Base-by-base conservation (phyloP, 2,113 vertebrate genomes). In the Rhodinocichla rosea region DNA sequence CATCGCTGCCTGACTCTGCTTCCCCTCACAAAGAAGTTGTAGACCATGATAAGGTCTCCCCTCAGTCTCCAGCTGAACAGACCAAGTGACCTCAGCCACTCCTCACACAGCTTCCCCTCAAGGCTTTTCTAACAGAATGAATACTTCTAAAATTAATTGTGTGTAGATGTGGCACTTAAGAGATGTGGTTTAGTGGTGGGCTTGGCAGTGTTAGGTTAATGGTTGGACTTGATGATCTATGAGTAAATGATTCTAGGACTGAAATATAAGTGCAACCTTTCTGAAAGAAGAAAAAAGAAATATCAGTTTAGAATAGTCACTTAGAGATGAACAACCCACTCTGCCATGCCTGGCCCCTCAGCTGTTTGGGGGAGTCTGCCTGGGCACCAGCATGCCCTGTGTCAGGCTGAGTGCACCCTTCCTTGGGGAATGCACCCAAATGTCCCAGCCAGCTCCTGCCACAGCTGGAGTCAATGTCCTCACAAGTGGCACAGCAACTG, bases 311-410 rank as follows among this genome's bases (percentile, higher is more conserved):
- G 33, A 32, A 52, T 68, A 24, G 14, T 55, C 71, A 67, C 27
- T 47, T 50, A 13, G 19, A 69, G 22, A 68, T 56, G 13, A 30
- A 1, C 0, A 14, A 45, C 11, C 20, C 8, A 2, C 33, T 79
- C 39, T 60, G n/a, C 42, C 28, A 7, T 57, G 15, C 40, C 27
- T 3, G 1, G 6, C 9, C n/a, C 10, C 22, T 70, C 60, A 2
- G 4, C 4, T 49, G 27, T 35, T 71, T 53, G 63, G 44, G 15
- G 9, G 33, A 71, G 22, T 55, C 75, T 75, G 27, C n/a, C n/a
- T 9, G 14, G 47, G 24, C 32, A 53, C 11, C 9, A 4, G 1
- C 9, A 20, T 1, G 0, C 10, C 17, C 42, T 2, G 1, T 14
- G 7, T 47, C 45, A 47, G 35, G 49, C 35, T 50, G 67, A 85